These are phyloP conservation scores for Andricus quercusramuli DNA, from an alignment of 2,888 invertebrate genomes.

Conservation along the genomic window DNA sequence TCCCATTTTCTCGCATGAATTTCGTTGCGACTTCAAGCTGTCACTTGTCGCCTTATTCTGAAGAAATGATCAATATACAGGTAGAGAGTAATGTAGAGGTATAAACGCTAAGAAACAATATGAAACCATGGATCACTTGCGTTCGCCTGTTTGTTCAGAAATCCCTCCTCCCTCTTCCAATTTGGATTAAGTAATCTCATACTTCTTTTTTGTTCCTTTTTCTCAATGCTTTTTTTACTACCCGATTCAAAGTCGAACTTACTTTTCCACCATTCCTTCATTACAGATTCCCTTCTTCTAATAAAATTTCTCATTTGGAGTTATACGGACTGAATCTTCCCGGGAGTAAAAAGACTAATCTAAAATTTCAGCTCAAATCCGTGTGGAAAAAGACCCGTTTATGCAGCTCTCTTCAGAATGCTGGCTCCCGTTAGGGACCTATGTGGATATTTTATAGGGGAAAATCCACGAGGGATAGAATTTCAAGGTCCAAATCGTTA, in stretches of 20 bases:
- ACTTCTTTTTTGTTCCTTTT: not conserved
- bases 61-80: slow-evolving; percentile 29
- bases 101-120: slow-evolving; percentile 31
- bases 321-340: not conserved
- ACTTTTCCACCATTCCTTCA: not conserved
- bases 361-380: too few relatives aligned
- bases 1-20: not conserved
- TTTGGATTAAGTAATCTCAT: slow-evolving; percentile 20
- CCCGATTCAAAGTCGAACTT: not conserved
- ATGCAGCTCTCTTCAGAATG: too few relatives aligned
- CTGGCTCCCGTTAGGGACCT: too few relatives aligned
- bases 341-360: not conserved
- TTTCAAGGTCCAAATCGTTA: too few relatives aligned
- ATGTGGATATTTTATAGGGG: too few relatives aligned
- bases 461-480: too few relatives aligned
- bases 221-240: not conserved
- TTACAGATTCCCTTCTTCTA: not conserved
- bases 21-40: not conserved
- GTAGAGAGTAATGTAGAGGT: slow-evolving; percentile 6
- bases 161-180: not conserved
- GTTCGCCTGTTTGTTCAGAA: slow-evolving; percentile 33
- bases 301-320: not conserved
- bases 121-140: not conserved
- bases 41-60: slow-evolving; percentile 18
- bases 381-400: too few relatives aligned